These are phyloP conservation scores for Drosophila santomea DNA, from an alignment of 1,140 invertebrate genomes.

Conservation along the genomic window DNA sequence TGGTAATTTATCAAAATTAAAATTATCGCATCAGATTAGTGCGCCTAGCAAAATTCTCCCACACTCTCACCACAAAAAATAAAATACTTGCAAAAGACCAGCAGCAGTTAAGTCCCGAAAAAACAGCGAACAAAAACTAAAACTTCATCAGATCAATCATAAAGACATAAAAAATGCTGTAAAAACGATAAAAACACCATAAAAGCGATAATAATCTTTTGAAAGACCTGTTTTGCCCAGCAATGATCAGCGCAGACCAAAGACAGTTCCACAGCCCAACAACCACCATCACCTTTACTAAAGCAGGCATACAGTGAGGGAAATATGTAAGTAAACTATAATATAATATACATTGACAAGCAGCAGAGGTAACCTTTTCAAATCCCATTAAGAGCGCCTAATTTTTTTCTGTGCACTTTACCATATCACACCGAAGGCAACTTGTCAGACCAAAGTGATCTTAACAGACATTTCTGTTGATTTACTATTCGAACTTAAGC, in stretches of 20 bases:
- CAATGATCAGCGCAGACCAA: constrained; percentile 47
- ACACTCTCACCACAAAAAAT: constrained; percentile 63
- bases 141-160: constrained; percentile 79
- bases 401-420: background rate
- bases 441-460: constrained; percentile 70
- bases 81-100: constrained; percentile 31
- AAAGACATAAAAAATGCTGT: constrained; percentile 62
- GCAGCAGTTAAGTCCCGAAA: constrained; percentile 71
- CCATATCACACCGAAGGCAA: constrained; percentile 46
- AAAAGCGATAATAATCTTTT: constrained; percentile 77
- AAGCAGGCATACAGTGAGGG: background rate
- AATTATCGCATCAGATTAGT: constrained; percentile 69
- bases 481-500: constrained; percentile 63
- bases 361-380: too few relatives aligned
- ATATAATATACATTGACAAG: too few relatives aligned
- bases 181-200: constrained; percentile 74
- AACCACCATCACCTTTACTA: constrained; percentile 6
- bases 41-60: constrained; percentile 65
- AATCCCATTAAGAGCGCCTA: too few relatives aligned
- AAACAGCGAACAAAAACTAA: constrained; percentile 37
- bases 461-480: constrained; percentile 76
- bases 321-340: background rate
- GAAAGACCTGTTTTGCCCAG: constrained; percentile 75
- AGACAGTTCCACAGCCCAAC: constrained; percentile 38
- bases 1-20: constrained; percentile 73